Base-by-base conservation (phyloP, 2,113 vertebrate genomes). In the Eleginops maclovinus region DNA sequence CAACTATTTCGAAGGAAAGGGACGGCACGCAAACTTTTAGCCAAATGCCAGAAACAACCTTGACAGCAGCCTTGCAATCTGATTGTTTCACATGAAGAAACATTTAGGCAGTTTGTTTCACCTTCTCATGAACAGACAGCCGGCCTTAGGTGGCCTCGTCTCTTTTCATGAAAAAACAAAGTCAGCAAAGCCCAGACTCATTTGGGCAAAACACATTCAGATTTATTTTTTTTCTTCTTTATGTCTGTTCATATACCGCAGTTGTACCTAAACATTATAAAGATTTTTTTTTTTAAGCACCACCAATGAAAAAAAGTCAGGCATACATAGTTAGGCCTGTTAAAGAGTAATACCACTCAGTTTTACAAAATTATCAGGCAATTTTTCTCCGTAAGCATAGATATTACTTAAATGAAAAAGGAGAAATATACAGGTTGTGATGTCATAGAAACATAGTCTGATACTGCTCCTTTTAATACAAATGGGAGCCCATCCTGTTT, bases 1-100 rank as follows among this genome's bases (percentile, higher is more conserved):
- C 17, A 49, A 51, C 65, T 24, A 64, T 75, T 44, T 86, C 19
- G 44, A 67, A 72, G 74, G 62, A 69, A 77, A 67, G 74, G 67
- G 74, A 72, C 9, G 82, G 96, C 96, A 94, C 95, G 95, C 94
- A 94, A 96, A 96, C 96, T 81, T 75, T 96, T 92, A 96, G 95
- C 96, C 96, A 97, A 98, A 96, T 94, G 96, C 96, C 96, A 97
- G 97, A 98, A 97, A 97, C 96, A 99, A 99, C 97, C 97, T 97
- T 96, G 95, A 99, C 96, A 95, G 95, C 95, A 98, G 96, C 96
- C 96, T 98, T 95, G 96, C 96, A 91, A 97, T 97, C 94, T 69
- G 93, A 96, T 95, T 96, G 96, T 98, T 98, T 98, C 97, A 97
- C 94, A 96, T 96, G 96, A 95, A 97, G 96, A 99, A 98, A 99